A percentile compares a stretch with the other conserved stretches of the same genome.
phyloP scores from a whole-genome alignment of 2,888 invertebrate species.

The Plagiodera versicolora region DNA sequence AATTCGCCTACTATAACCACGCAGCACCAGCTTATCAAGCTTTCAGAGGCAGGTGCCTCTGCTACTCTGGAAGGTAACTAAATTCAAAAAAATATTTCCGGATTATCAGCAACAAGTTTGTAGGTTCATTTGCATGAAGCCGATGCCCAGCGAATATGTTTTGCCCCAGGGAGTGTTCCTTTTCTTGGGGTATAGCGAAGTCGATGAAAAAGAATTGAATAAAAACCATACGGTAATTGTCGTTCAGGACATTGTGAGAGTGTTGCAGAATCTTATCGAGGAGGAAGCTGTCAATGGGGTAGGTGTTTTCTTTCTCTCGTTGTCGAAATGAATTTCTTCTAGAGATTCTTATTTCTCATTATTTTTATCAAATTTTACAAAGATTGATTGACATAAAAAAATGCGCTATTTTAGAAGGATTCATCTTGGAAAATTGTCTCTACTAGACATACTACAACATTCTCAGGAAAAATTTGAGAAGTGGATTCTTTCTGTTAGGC shows the following conservation, averaged over 20 bases:
- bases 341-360: no score
- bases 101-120: not conserved
- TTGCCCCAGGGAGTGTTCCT: conserved; percentile 84
- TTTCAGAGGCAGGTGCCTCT: conserved; percentile 81
- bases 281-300: conserved; percentile 74
- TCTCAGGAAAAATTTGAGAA: no score
- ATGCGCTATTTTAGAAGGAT: no score
- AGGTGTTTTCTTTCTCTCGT: conserved; percentile 36
- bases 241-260: conserved; percentile 80
- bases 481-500: no score
- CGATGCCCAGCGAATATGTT: conserved; percentile 73
- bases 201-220: conserved; percentile 78
- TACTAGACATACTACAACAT: no score
- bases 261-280: conserved; percentile 77
- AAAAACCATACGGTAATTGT: conserved; percentile 82
- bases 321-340: no score
- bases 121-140: conserved; percentile 88
- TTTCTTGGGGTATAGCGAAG: conserved; percentile 85
- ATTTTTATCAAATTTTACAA: no score
- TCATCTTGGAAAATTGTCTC: no score
- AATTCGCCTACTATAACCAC: conserved; percentile 87
- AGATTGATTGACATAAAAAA: no score
- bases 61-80: conserved; percentile 72
- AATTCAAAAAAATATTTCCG: not conserved
- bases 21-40: conserved; percentile 89